phyloP scores from a whole-genome alignment of 2,113 vertebrate genomes.

The Anhinga anhinga region DNA sequence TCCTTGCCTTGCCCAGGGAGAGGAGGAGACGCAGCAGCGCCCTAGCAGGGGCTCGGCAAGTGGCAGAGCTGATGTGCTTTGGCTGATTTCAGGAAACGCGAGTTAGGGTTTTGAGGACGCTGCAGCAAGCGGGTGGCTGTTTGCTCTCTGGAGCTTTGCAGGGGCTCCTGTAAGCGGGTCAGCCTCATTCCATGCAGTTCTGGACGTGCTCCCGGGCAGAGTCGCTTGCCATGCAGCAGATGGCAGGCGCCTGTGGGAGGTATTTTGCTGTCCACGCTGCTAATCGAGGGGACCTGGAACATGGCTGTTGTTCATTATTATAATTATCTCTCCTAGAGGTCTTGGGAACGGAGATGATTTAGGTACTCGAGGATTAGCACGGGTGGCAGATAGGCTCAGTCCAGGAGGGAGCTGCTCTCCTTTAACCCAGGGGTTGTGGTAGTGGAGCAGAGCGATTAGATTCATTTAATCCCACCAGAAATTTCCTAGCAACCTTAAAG shows the following conservation, averaged over 20 bases:
- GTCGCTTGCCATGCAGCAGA: not conserved
- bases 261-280: not conserved
- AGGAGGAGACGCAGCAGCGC: not conserved
- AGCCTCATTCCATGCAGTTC: fast-evolving
- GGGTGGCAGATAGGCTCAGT: not conserved
- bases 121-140: not conserved
- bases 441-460: not conserved
- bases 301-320: not conserved
- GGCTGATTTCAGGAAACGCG: not conserved
- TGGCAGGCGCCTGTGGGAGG: not conserved
- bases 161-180: not conserved
- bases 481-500: not conserved
- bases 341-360: not conserved
- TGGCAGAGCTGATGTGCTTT: not conserved
- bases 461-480: not conserved
- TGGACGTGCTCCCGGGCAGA: not conserved
- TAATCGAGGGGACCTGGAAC: not conserved
- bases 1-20: not conserved
- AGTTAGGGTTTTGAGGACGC: not conserved
- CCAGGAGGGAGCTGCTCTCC: not conserved
- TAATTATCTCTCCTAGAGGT: not conserved
- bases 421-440: not conserved
- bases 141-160: not conserved
- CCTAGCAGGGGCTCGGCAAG: not conserved
- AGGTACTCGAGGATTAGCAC: not conserved